phyloP scores from a whole-genome alignment of 1,140 invertebrate species.

The Manduca sexta region DNA sequence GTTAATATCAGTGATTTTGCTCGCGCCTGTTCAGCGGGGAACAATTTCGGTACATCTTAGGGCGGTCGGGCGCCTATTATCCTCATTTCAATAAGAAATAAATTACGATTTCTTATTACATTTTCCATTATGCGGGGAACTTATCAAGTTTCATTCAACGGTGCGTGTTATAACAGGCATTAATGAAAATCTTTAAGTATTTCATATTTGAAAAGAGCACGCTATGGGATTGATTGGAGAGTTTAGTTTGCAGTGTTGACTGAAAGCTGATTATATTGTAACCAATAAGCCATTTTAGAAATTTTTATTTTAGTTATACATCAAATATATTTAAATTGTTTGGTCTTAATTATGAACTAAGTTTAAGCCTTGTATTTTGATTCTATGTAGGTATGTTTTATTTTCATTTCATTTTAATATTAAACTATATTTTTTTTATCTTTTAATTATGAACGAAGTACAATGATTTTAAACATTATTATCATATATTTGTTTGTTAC shows the following conservation, averaged over 20 bases:
- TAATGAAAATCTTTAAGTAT: constrained; percentile 40
- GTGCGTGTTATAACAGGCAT: constrained; percentile 47
- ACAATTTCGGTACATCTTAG: constrained; percentile 50
- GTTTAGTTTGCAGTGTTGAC: neutral
- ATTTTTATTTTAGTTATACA: no score
- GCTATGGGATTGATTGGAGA: neutral
- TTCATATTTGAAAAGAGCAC: constrained; percentile 3
- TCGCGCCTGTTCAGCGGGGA: constrained; percentile 37
- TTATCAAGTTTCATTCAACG: constrained; percentile 60
- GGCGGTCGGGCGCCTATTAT: constrained; percentile 58
- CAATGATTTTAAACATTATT: neutral
- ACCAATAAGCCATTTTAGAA: no score
- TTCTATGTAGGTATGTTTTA: no score
- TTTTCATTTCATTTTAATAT: no score
- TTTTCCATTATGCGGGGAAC: constrained; percentile 66
- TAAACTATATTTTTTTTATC: no score
- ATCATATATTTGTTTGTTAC: neutral
- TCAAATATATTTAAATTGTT: no score
- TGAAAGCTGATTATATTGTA: neutral
- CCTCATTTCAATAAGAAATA: constrained; percentile 71
- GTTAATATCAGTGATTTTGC: constrained; percentile 57
- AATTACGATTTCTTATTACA: constrained; percentile 72
- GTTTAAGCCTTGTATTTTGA: no score
- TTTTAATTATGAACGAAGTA: neutral
- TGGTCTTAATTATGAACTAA: no score